Base-by-base conservation (phyloP, 2,113 vertebrate genomes). In the Nothoprocta pentlandii region DNA sequence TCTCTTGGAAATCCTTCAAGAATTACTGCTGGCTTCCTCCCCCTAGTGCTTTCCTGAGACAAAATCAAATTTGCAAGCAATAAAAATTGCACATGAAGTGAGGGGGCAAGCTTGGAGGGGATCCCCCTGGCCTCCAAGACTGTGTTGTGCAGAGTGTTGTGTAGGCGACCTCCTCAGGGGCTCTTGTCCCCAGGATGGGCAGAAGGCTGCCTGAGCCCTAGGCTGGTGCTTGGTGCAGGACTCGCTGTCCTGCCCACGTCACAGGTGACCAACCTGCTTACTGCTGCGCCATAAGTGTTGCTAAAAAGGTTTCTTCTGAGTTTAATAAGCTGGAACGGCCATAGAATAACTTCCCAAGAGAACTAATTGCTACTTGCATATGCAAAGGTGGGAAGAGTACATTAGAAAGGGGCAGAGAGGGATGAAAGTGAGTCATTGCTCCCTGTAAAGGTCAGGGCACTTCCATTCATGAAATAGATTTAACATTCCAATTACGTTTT, bases 401-500 rank as follows among this genome's bases (percentile, higher is more conserved):
- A 92, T 96, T 95, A 93, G 93, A 87, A 94, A 81, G 81, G 90
- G 59, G 64, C 89, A 66, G 42, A 71, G n/a, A 73, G 85, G 73
- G 92, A 85, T 90, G 62, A 85, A 95, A 77, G 84, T 92, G 82
- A 96, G 89, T 96, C 90, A 96, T 95, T 90, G 14, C 76, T 90
- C n/a, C 42, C 61, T 68, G 86, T 68, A 83, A 56, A 89, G 88
- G 92, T 90, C 89, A 85, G 26, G 74, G 80, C 74, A 95, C 63
- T 92, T 90, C 91, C 85, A 91, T 87, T 90, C 77, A 73, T 95
- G 79, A 94, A 89, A 64, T 88, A 89, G 59, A 89, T 94, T 97
- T 97, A 95, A 96, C 90, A 92, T 84, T 96, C 83, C n/a, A 95
- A 77, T 93, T 95, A 81, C 71, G 44, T 94, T 95, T 94, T 93